Conservation (phyloP, 2,888 invertebrate genomes). For the Napeogenes sylphis region DNA sequence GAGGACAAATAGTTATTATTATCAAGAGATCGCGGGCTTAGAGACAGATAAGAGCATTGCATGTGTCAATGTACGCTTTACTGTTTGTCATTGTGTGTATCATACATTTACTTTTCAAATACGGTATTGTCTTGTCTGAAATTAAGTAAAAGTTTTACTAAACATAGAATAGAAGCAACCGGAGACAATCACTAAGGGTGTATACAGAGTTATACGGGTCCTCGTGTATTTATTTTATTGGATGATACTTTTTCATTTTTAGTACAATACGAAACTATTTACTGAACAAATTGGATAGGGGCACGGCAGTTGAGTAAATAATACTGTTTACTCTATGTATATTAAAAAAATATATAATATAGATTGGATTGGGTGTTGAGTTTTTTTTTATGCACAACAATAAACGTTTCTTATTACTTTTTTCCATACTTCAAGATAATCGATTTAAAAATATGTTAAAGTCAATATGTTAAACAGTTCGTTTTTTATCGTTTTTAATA, state of each 20-base stretch:
- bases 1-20: conserved; percentile 25
- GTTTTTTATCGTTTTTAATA: not conserved
- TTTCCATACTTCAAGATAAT: too few relatives aligned
- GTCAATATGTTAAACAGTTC: not conserved
- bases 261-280: conserved; percentile 5
- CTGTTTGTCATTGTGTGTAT: conserved; percentile 12
- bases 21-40: conserved; percentile 18
- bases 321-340: conserved; percentile 6
- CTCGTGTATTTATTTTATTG: not conserved
- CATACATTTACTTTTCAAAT: not conserved
- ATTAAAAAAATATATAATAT: not conserved
- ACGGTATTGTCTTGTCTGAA: not conserved
- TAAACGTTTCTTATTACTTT: too few relatives aligned
- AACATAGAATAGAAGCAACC: not conserved
- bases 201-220: not conserved
- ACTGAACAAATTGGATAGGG: conserved; percentile 1
- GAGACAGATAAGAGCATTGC: conserved; percentile 29
- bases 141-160: not conserved
- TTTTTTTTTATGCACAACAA: too few relatives aligned
- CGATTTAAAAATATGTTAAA: too few relatives aligned
- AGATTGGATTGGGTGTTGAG: not conserved
- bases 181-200: not conserved
- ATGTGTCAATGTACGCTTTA: conserved; percentile 28
- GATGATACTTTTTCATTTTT: not conserved
- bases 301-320: not conserved